Evolutionary conservation across 2,113 vertebrate genomes (phyloP), one percentile per base, ranked within the genome.

Genomic region (Crypturellus undulatus): DNA sequence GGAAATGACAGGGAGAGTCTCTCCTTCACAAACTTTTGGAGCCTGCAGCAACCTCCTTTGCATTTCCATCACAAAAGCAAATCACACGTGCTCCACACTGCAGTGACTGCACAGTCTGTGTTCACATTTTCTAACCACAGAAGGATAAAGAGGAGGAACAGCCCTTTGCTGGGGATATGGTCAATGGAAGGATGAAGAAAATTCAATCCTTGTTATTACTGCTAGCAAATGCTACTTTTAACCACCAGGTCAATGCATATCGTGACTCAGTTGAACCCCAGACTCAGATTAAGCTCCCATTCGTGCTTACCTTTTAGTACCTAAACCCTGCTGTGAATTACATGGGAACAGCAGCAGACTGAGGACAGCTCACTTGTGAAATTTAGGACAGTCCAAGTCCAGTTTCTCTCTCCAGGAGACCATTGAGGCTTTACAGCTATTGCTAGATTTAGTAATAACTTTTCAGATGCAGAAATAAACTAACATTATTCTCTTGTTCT

Each of bases 311-410:
- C 59, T 87, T 87, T 77, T 5, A 70, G 81, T 3, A 83, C 71
- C 60, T 90, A 49, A 91, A 80, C 17, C 30, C 72, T 71, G 15
- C 93, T 94, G 38, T 90, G 87, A 68, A 76, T 93, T 45, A 65
- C 4, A 5, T 1, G 34, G 65, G 72, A 70, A 63, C 51, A 60
- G 72, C 51, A 52, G 72, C 34, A 0, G 0, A 91, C 68, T 92
- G 76, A 71, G 69, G 68, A 68, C 58, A 82, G 63, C 40, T 91
- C 71, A 93, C 89, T 73, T 70, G 47, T 69, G 79, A 11, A 19
- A 88, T 84, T 70, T 78, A 83, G 17, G 5, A 17, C 17, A 84
- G 72, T 68, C 84, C 73, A 81, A 9, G 60, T 54, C 78, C 9
- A 34, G 73, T 71, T 92, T 68, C 76, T 62, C 67, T 63, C 69